Conservation (phyloP, 37 sponge, comb jelly and placozoan genomes). For the Aphrocallistes beatrix region DNA sequence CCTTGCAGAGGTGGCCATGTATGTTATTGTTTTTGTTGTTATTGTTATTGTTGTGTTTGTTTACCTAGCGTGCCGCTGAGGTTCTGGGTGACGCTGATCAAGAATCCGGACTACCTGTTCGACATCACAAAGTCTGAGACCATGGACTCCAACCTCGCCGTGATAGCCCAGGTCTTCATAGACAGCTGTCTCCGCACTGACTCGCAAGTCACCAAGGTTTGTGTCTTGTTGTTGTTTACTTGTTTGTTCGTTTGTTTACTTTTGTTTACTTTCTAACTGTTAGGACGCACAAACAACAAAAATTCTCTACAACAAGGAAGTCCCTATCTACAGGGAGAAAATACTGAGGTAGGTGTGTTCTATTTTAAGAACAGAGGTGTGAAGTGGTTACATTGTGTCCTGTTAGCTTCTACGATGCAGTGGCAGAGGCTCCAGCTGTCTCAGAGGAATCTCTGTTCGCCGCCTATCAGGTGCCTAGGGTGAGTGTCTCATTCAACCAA, state of each 20-base stretch:
- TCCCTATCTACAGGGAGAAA: not conserved
- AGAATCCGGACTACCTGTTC: slow-evolving; percentile 94
- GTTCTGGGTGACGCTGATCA: slow-evolving; percentile 92
- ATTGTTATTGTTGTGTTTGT: no score
- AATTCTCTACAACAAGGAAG: not conserved
- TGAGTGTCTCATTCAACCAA: no score
- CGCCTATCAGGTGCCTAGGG: not conserved
- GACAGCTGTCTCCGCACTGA: not conserved
- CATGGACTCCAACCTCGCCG: slow-evolving; percentile 74
- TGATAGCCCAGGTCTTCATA: slow-evolving; percentile 52
- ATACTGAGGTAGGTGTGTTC: not conserved
- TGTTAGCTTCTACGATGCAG: not conserved
- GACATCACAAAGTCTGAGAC: slow-evolving; percentile 86
- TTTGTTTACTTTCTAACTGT: not conserved
- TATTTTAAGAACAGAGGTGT: not conserved
- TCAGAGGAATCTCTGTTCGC: not conserved
- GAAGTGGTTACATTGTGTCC: not conserved
- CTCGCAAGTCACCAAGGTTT: not conserved
- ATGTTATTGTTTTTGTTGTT: no score
- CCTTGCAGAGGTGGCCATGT: not conserved
- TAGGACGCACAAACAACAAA: not conserved
- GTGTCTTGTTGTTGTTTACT: no score
- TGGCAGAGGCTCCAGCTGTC: not conserved
- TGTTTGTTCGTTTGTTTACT: not conserved
- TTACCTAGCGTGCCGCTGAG: slow-evolving; percentile 57